Evolutionary conservation across 2,797 vertebrate species (phyloP).

Genomic region (Thripadectes ignobilis): DNA sequence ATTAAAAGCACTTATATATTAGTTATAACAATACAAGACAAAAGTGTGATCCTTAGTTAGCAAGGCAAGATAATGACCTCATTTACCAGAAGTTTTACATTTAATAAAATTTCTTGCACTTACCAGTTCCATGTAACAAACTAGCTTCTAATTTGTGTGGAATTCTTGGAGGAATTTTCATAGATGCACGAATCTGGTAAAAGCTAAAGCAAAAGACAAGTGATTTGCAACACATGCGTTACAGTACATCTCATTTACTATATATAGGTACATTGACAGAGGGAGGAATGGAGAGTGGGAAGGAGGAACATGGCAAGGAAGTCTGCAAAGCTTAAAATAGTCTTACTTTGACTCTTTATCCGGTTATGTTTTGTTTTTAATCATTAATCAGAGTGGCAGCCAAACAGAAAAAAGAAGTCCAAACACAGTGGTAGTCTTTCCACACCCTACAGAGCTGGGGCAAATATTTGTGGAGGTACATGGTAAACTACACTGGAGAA

Average conservation of each 20-base stretch:
- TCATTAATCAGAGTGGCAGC: neutral
- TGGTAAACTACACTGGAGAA: neutral
- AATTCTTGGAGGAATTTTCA: conserved; percentile 93
- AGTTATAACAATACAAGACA: neutral
- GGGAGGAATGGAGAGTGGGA: neutral
- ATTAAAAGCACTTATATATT: neutral
- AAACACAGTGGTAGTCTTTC: neutral
- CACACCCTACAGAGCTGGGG: rapidly evolving
- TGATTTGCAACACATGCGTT: neutral
- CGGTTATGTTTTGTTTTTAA: neutral
- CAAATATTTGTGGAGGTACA: neutral
- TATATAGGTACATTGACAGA: neutral
- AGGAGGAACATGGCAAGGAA: neutral
- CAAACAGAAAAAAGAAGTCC: neutral
- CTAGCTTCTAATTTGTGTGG: conserved; percentile 95
- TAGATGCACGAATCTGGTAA: conserved; percentile 92
- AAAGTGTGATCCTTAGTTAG: neutral
- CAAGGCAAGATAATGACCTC: neutral
- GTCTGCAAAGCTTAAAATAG: neutral
- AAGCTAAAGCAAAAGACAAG: conserved; percentile 81
- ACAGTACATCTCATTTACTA: neutral
- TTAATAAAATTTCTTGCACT: conserved; percentile 47
- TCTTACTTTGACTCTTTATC: neutral
- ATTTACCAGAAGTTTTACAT: neutral
- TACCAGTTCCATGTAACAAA: conserved; percentile 90